phyloP scores from a whole-genome alignment of 2,113 vertebrate genomes.

The Myanophis thanlyinensis region DNA sequence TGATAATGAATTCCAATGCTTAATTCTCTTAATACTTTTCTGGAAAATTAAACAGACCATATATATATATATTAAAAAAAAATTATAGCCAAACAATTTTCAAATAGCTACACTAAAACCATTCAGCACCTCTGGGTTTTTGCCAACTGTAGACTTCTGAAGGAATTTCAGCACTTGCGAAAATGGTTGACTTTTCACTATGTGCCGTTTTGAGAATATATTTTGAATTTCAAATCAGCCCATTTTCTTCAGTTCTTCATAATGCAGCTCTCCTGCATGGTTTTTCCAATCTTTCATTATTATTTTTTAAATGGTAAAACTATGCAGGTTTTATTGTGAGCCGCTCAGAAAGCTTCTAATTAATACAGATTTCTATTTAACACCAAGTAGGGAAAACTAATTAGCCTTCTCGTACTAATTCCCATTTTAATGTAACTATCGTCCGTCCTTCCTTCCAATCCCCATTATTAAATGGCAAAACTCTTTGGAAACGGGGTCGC shows the following conservation, averaged over 20 bases:
- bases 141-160: background rate
- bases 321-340: background rate
- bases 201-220: background rate
- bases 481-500: background rate
- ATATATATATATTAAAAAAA: background rate
- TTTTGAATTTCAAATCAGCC: background rate
- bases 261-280: background rate
- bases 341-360: background rate
- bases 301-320: background rate
- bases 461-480: background rate
- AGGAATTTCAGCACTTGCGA: background rate
- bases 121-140: background rate
- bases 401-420: background rate
- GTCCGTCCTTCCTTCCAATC: background rate
- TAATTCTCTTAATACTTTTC: conserved; percentile 77
- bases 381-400: background rate
- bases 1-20: conserved; percentile 73
- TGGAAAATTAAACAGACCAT: conserved; percentile 49
- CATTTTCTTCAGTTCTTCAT: background rate
- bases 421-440: background rate
- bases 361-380: background rate
- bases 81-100: background rate
- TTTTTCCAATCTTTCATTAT: background rate
- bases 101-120: background rate
- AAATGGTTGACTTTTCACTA: background rate